Evolutionary conservation across 1,140 invertebrate genomes (phyloP).

Genomic region (Cotesia chilonis): DNA sequence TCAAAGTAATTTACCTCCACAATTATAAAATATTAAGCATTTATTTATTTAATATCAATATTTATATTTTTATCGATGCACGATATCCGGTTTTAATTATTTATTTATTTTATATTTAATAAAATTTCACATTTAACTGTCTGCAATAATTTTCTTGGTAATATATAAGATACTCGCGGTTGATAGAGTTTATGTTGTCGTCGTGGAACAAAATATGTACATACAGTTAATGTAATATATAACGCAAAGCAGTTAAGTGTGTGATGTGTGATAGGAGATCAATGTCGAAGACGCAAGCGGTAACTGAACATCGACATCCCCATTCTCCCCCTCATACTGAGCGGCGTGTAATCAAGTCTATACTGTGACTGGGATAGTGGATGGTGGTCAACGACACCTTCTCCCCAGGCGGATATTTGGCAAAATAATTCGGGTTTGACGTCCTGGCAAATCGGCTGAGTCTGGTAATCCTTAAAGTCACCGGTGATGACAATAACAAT

Average conservation of each 20-base stretch:
- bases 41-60: too few species aligned
- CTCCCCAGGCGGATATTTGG: neutral
- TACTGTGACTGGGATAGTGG: too few species aligned
- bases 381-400: slow-evolving; percentile 24
- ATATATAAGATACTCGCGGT: neutral
- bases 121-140: neutral
- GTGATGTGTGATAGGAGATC: neutral
- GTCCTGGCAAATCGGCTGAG: slow-evolving; percentile 22
- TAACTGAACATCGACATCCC: slow-evolving; percentile 3
- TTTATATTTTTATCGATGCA: neutral
- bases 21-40: too few species aligned
- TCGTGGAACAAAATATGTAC: too few species aligned
- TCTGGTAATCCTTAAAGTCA: neutral
- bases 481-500: neutral
- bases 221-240: too few species aligned
- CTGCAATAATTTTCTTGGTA: slow-evolving; percentile 3
- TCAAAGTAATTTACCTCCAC: too few species aligned
- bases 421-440: neutral
- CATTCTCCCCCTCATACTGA: neutral
- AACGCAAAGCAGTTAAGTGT: too few species aligned
- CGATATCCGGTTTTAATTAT: too few species aligned
- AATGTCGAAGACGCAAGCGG: neutral
- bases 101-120: too few species aligned
- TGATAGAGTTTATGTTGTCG: too few species aligned
- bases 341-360: neutral